Evolutionary conservation across 30 jellyfish, hydroid and myxozoan genomes (phyloP).

Genomic region (Aurelia sp.): DNA sequence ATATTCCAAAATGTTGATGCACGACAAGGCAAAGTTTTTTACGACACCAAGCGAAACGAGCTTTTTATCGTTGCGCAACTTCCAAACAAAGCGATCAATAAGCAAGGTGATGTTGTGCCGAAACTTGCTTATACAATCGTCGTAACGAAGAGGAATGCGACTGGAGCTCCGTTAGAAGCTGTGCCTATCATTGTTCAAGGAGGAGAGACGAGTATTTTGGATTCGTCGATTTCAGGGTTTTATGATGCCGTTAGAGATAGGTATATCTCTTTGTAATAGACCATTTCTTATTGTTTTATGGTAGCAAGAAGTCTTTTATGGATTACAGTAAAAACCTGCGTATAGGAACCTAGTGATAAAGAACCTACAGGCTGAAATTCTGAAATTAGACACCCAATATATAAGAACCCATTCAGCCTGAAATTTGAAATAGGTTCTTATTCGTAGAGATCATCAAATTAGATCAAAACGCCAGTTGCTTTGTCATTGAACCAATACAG

Average conservation of each 20-base stretch:
- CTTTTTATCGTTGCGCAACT: slow-evolving; percentile 58
- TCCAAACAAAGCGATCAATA: slow-evolving; percentile 36
- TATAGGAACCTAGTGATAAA: too few relatives aligned
- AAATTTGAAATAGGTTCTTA: too few relatives aligned
- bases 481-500: too few relatives aligned
- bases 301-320: too few relatives aligned
- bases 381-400: too few relatives aligned
- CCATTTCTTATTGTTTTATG: too few relatives aligned
- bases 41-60: slow-evolving; percentile 71
- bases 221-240: slow-evolving; percentile 56
- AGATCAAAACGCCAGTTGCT: too few relatives aligned
- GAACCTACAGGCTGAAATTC: too few relatives aligned
- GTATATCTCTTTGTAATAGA: background rate
- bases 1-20: slow-evolving; percentile 45
- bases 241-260: slow-evolving; percentile 65
- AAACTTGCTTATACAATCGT: slow-evolving; percentile 42
- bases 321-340: too few relatives aligned
- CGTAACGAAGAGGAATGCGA: slow-evolving; percentile 57
- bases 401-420: too few relatives aligned
- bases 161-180: slow-evolving; percentile 46
- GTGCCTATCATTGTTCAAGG: slow-evolving; percentile 22
- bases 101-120: slow-evolving; percentile 41
- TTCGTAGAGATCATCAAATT: too few relatives aligned
- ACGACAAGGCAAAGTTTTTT: slow-evolving; percentile 31
- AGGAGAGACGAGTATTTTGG: slow-evolving; percentile 57